Conservation (phyloP, 2,113 vertebrate genomes). For the Lynx canadensis region DNA sequence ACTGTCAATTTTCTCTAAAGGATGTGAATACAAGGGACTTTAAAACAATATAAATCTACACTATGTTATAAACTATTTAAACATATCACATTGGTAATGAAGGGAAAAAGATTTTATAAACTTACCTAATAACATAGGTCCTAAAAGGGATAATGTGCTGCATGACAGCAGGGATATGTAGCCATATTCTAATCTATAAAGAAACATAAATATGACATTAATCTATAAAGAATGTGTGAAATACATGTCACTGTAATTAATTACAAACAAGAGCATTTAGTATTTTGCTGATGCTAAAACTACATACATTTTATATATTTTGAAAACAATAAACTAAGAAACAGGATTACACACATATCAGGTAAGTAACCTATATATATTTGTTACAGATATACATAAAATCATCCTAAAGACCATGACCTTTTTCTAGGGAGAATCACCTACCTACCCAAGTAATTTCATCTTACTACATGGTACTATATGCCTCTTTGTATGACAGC, state of each 20-base stretch:
- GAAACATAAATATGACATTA: slow-evolving; percentile 75
- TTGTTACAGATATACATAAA: background rate
- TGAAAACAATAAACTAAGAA: slow-evolving; percentile 26
- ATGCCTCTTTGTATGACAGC: background rate
- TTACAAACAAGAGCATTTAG: slow-evolving; percentile 22
- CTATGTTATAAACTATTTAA: slow-evolving; percentile 6
- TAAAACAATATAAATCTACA: background rate
- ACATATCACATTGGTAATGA: background rate
- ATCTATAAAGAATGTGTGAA: background rate
- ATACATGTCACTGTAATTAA: background rate
- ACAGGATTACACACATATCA: background rate
- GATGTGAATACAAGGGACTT: background rate
- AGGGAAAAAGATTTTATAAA: background rate
- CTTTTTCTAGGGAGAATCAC: background rate
- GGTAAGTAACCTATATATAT: background rate
- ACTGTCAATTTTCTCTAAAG: background rate
- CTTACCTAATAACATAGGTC: slow-evolving; percentile 97
- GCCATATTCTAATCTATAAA: slow-evolving; percentile 98
- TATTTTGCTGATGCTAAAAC: background rate
- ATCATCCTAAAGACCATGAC: background rate
- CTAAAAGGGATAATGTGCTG: slow-evolving; percentile 99
- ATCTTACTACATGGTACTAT: background rate
- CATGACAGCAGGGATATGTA: slow-evolving; percentile 99
- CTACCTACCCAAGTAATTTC: background rate
- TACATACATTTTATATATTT: background rate